Evolutionary conservation across 1,140 invertebrate species (phyloP).

Genomic region (Drosophila prosaltans): DNA sequence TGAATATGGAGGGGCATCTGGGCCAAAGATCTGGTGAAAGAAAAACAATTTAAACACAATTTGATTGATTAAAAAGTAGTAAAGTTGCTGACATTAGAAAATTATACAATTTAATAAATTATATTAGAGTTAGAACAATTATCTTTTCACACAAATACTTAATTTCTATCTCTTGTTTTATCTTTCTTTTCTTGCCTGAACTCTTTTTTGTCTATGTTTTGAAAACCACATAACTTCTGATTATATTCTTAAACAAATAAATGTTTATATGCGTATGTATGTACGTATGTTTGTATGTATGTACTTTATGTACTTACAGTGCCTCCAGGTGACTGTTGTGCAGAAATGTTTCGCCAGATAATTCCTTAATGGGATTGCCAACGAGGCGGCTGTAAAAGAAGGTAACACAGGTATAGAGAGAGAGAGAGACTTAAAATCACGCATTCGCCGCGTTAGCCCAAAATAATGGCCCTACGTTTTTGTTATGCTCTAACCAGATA

Average conservation of each 20-base stretch:
- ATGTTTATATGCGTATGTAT: background rate
- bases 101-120: too few relatives aligned
- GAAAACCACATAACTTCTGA: background rate
- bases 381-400: slow-evolving; percentile 83
- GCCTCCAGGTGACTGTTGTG: slow-evolving; percentile 83
- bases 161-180: too few relatives aligned
- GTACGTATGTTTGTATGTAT: slow-evolving; percentile 1
- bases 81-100: too few relatives aligned
- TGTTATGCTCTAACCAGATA: slow-evolving; percentile 46
- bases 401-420: slow-evolving; percentile 25
- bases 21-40: slow-evolving; percentile 57
- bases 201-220: slow-evolving; percentile 1
- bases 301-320: slow-evolving; percentile 83
- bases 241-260: slow-evolving; percentile 8
- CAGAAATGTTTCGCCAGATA: slow-evolving; percentile 83
- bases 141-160: too few relatives aligned
- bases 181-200: background rate
- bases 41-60: slow-evolving; percentile 7
- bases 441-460: slow-evolving; percentile 58
- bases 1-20: slow-evolving; percentile 66
- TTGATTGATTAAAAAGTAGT: background rate
- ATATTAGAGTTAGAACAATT: too few relatives aligned
- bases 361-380: slow-evolving; percentile 83
- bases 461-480: slow-evolving; percentile 56
- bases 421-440: slow-evolving; percentile 54